Percentiles rank a stretch among this genome's conserved stretches.
Conservation (phyloP, 2,888 invertebrate species). For the Podotricha telesiphe region DNA sequence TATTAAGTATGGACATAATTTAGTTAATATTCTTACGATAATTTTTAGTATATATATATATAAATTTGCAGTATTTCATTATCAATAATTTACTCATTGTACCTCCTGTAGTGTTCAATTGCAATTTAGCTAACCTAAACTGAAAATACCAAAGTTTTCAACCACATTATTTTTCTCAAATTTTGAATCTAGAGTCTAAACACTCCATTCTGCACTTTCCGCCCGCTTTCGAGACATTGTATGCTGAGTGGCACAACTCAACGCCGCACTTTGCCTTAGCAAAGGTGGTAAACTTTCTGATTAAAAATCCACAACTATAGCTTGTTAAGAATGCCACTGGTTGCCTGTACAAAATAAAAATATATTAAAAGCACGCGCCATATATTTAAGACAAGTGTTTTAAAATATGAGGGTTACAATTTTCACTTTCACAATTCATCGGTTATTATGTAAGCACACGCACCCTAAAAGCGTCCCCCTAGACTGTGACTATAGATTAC, state of each 20-base stretch:
- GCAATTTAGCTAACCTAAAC: too few species aligned
- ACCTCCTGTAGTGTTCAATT: too few species aligned
- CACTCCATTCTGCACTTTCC: too few species aligned
- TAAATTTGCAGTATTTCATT: too few species aligned
- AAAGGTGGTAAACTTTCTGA: not conserved
- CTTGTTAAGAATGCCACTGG: not conserved
- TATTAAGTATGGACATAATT: too few species aligned
- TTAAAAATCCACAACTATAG: not conserved
- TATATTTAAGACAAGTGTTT: slow-evolving; percentile 4
- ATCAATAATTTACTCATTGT: too few species aligned
- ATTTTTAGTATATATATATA: not conserved
- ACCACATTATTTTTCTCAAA: too few species aligned
- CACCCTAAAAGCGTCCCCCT: slow-evolving; percentile 4
- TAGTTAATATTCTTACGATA: not conserved
- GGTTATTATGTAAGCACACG: slow-evolving; percentile 21
- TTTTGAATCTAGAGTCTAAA: too few species aligned
- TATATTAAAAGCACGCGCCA: not conserved
- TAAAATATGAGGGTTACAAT: slow-evolving; percentile 2
- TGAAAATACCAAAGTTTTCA: too few species aligned
- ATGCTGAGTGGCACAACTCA: too few species aligned
- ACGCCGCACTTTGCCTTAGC: too few species aligned
- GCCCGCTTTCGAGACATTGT: too few species aligned
- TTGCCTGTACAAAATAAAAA: not conserved
- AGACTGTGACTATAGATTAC: slow-evolving; percentile 21
- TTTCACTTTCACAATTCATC: not conserved